A percentile compares a stretch with the other conserved stretches of the same genome.
These are phyloP conservation scores for Chrysocyon brachyurus DNA, from an alignment of 2,797 vertebrate species.

Conservation along the genomic window DNA sequence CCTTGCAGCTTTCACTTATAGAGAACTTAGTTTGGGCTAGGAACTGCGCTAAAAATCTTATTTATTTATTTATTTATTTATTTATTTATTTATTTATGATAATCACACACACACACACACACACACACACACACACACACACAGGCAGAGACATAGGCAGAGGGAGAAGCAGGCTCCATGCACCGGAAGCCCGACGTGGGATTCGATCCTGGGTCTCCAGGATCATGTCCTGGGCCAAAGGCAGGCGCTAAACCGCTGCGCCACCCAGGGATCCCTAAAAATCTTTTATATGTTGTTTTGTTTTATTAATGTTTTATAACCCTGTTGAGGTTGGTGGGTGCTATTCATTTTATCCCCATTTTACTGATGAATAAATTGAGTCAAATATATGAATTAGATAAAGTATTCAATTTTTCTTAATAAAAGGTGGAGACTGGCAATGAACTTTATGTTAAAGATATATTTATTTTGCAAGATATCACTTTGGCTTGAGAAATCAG, in stretches of 20 bases:
- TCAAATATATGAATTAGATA: not conserved
- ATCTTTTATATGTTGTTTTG: not conserved
- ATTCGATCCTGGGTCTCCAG: no score
- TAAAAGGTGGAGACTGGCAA: not conserved
- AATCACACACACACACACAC: no score
- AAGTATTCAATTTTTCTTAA: not conserved
- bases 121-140: no score
- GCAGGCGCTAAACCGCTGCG: no score
- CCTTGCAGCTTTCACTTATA: not conserved
- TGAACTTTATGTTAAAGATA: not conserved
- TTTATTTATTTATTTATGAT: no score
- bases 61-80: no score
- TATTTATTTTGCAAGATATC: not conserved
- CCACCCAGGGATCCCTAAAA: not conserved
- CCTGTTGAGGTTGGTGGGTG: not conserved
- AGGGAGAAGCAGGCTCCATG: no score
- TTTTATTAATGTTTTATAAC: not conserved
- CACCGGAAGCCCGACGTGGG: no score
- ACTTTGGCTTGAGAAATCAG: slow-evolving; percentile 37
- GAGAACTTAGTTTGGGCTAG: not conserved
- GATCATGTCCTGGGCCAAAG: no score
- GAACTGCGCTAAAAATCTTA: not conserved
- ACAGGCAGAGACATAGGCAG: no score
- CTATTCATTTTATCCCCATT: not conserved
- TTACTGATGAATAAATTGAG: not conserved